Percentiles rank a stretch among this genome's conserved stretches.
Evolutionary conservation across 2,797 vertebrate species (phyloP).

Genomic region (Petrocephalus schoutedeni): DNA sequence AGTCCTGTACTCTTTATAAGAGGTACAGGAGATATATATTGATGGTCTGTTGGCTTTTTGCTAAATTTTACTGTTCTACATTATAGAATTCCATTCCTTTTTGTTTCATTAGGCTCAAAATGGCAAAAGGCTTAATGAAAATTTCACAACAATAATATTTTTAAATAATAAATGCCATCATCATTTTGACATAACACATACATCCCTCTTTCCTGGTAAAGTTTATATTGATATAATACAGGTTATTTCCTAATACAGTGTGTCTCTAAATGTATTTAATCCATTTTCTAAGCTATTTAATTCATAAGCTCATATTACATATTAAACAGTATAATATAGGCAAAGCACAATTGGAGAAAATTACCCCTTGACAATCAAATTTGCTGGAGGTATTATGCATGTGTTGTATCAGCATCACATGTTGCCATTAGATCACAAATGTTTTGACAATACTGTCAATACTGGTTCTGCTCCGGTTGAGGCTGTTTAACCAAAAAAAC

Average conservation of each 20-base stretch:
- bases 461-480: not conserved
- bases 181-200: not conserved
- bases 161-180: not conserved
- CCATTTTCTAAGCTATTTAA: not conserved
- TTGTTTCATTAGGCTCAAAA: not conserved
- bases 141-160: not conserved
- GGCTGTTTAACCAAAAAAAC: not conserved
- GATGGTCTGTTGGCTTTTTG: not conserved
- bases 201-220: not conserved
- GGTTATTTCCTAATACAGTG: not conserved
- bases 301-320: not conserved
- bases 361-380: constrained; percentile 11
- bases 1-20: not conserved
- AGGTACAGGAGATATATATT: not conserved
- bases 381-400: not conserved
- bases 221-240: not conserved
- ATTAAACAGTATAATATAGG: not conserved
- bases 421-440: not conserved
- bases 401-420: not conserved
- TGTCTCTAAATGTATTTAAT: constrained; percentile 8
- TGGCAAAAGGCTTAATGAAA: not conserved
- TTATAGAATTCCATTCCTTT: not conserved
- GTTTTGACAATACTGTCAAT: not conserved
- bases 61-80: not conserved
- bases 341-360: not conserved